Evolutionary conservation across 2,888 invertebrate genomes (phyloP), one percentile per base, ranked within the genome.

Genomic region (Sphaerophoria taeniata): DNA sequence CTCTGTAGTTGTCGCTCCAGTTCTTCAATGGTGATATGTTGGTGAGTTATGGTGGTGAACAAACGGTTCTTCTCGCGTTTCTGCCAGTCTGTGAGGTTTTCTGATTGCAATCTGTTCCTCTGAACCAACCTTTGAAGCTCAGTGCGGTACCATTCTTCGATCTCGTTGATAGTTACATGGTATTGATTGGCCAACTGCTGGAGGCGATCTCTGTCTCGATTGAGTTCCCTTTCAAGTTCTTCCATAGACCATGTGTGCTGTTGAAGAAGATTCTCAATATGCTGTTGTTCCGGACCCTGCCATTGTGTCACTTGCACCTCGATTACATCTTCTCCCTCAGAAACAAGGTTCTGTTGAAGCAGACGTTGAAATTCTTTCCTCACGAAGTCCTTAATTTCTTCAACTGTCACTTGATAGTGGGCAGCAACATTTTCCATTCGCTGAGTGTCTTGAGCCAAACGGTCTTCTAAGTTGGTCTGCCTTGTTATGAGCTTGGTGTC

Each of bases 221-320:
- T 67, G 61, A 91, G 77, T 36, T 89, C 89, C 3, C 90, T 73
- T 69, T 89, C 89, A 7, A 91, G 78, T 73, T 91, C 91, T 47
- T 91, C 91, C 5, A 90, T 88, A 39, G 90, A 90, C 90, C 90
- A 91, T 36, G 89, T 88, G 9, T 89, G 89, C 14, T 88, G 88
- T 47, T 88, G 88, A 6, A 91, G 88, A 45, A 91, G 75, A 45
- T 89, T 88, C 31, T 90, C 88, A 9, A 91, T 88, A 58, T 90
- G 79, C 0, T 87, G 72, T 11, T 89, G 87, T 73, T 91, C 91
- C 34, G 87, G 77, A 6, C 73, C 71, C 60, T 91, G 88, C 91
- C 91, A 91, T 36, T 90, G 88, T 16, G 88, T 88, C 0, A 24
- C 1, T 24, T 24, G 24, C 24, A 89, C 80, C 4, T 84, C 81